These are phyloP conservation scores for Hexactinellida sp. DNA, from an alignment of 37 sponge, comb jelly and placozoan genomes.

Conservation along the genomic window DNA sequence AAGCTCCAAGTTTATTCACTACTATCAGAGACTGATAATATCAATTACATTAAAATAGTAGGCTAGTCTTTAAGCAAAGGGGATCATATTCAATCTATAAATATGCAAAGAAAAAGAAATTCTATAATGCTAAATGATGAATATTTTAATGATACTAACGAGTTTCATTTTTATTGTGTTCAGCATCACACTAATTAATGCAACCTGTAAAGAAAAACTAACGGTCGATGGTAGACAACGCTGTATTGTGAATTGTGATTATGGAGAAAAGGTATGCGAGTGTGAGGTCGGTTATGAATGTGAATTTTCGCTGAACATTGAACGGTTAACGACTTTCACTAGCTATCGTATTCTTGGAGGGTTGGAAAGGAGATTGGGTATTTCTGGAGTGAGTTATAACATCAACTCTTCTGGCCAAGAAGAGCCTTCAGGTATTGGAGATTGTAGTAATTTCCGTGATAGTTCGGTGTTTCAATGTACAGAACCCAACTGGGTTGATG, in stretches of 20 bases:
- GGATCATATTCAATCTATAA: no score
- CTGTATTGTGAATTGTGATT: background rate
- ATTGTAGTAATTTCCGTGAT: background rate
- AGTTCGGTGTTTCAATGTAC: constrained; percentile 21
- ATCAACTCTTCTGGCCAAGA: background rate
- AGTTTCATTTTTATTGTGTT: no score
- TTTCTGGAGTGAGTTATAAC: background rate
- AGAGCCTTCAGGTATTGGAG: background rate
- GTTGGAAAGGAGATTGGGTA: background rate
- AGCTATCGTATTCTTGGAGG: background rate
- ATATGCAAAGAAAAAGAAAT: no score
- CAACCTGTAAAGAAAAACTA: background rate
- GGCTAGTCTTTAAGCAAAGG: no score
- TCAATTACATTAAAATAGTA: no score
- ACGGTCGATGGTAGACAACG: background rate
- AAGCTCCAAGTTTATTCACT: no score
- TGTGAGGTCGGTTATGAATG: background rate
- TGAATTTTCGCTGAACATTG: background rate
- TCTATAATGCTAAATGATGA: no score
- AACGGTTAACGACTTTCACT: background rate
- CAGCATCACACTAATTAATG: background rate
- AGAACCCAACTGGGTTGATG: constrained; percentile 35
- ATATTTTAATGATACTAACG: no score
- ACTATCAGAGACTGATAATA: no score
- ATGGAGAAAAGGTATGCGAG: background rate